These are phyloP conservation scores for Alcis repandata DNA, from an alignment of 2,888 invertebrate species.

Conservation along the genomic window DNA sequence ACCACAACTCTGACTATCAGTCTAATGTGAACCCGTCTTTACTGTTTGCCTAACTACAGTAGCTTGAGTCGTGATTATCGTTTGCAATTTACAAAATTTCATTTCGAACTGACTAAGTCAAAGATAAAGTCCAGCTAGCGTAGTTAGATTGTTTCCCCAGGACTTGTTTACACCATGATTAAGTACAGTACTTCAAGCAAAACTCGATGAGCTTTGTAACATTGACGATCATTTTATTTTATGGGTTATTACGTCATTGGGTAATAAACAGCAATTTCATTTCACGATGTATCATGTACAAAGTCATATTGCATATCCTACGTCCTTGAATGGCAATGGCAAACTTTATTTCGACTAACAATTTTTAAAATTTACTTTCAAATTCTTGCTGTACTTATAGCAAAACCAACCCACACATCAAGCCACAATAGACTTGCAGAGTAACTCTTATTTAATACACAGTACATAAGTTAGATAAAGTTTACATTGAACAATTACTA, in stretches of 20 bases:
- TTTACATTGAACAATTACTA: too few relatives aligned
- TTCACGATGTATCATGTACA: too few relatives aligned
- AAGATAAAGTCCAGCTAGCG: background rate
- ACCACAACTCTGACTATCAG: background rate
- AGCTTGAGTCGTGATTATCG: background rate
- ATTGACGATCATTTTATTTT: background rate
- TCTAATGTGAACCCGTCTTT: background rate
- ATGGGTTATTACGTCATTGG: background rate
- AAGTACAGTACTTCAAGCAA: background rate
- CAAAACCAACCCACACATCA: too few relatives aligned
- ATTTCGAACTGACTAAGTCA: background rate
- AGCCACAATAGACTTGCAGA: background rate
- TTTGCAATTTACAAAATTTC: background rate
- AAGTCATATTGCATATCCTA: too few relatives aligned
- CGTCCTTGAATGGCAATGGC: background rate
- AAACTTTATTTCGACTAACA: background rate
- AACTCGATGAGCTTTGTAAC: background rate
- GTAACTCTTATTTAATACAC: too few relatives aligned
- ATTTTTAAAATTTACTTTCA: too few relatives aligned
- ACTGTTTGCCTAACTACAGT: background rate
- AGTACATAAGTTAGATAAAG: too few relatives aligned
- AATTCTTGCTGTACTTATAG: background rate
- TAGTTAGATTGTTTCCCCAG: background rate
- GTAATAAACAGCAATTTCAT: too few relatives aligned
- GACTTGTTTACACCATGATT: background rate